Evolutionary conservation across 2,797 vertebrate species (phyloP).

Genomic region (Streptopelia turtur): DNA sequence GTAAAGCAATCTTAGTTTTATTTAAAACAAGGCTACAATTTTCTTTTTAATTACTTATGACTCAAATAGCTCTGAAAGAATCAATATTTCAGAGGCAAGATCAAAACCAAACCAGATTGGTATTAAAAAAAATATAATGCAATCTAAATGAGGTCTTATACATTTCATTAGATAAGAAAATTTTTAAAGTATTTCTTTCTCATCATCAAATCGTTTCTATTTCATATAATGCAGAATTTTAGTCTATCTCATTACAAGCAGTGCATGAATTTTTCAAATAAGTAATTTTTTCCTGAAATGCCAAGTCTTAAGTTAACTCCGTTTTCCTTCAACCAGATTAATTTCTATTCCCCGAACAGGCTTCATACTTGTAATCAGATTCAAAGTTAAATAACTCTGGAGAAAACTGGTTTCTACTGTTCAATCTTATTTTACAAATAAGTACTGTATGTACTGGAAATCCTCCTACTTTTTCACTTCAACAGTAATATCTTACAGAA

Average conservation of each 20-base stretch:
- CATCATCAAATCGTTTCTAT: not conserved
- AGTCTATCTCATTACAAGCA: not conserved
- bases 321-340: not conserved
- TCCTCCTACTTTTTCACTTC: not conserved
- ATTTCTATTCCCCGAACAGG: not conserved
- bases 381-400: not conserved
- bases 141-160: constrained; percentile 26
- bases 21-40: not conserved
- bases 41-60: constrained; percentile 19
- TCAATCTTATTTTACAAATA: not conserved
- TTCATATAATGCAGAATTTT: not conserved
- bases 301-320: not conserved
- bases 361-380: not conserved
- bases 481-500: not conserved
- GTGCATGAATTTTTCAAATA: not conserved
- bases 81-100: constrained; percentile 42
- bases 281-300: not conserved
- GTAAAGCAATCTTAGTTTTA: not conserved
- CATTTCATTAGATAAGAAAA: constrained; percentile 40
- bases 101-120: constrained; percentile 14
- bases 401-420: not conserved
- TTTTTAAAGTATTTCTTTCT: not conserved
- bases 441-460: not conserved
- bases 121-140: constrained; percentile 27
- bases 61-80: constrained; percentile 21